Evolutionary conservation across 2,797 vertebrate genomes (phyloP).

Genomic region (Hirundo rustica): DNA sequence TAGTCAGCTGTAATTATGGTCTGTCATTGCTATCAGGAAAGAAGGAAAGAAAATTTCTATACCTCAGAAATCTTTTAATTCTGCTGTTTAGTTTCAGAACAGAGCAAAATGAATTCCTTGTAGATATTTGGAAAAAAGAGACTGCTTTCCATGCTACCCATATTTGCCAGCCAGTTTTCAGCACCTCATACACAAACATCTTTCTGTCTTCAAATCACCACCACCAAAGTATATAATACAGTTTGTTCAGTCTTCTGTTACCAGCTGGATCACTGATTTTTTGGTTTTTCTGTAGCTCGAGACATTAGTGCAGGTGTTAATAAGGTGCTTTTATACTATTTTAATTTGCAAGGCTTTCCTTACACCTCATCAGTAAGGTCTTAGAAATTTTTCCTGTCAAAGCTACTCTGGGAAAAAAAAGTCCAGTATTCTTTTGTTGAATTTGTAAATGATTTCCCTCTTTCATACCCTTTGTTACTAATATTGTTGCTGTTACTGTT

Average conservation of each 20-base stretch:
- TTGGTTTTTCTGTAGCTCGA: background rate
- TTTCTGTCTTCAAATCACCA: background rate
- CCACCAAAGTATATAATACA: background rate
- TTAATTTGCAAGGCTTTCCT: background rate
- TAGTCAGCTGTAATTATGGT: background rate
- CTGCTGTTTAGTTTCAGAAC: background rate
- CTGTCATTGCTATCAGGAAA: background rate
- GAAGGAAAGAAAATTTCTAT: background rate
- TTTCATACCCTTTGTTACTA: background rate
- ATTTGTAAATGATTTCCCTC: background rate
- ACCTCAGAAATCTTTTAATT: background rate
- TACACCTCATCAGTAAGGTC: background rate
- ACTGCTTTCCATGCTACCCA: background rate
- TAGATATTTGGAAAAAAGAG: background rate
- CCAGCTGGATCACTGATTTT: background rate
- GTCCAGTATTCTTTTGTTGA: background rate
- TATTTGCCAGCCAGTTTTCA: background rate
- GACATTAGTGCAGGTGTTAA: background rate
- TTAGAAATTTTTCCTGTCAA: background rate
- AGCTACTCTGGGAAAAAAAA: fast-evolving
- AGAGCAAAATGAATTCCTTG: background rate
- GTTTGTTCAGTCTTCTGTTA: background rate
- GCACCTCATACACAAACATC: background rate
- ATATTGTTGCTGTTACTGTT: background rate
- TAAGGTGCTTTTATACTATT: background rate